phyloP scores from a whole-genome alignment of 1,140 invertebrate species.

The Pteromalus puparum region DNA sequence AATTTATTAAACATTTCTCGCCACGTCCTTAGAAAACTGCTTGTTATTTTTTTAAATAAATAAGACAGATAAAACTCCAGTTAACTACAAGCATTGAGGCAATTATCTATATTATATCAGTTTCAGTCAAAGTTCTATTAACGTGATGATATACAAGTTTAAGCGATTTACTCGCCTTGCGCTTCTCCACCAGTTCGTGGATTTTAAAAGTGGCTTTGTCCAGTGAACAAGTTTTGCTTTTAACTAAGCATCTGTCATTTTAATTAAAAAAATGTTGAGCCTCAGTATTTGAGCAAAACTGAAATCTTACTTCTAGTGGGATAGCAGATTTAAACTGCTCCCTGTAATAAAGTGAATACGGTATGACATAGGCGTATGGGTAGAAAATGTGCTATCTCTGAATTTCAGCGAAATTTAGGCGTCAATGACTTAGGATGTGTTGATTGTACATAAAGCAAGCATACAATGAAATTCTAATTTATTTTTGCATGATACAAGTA shows the following conservation, averaged over 20 bases:
- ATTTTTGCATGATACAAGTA: constrained; percentile 54
- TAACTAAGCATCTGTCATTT: constrained; percentile 30
- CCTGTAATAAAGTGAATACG: constrained; percentile 56
- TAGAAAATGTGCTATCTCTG: constrained; percentile 60
- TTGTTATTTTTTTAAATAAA: constrained; percentile 53
- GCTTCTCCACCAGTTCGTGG: constrained; percentile 30
- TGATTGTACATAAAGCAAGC: constrained; percentile 65
- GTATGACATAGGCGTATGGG: constrained; percentile 54
- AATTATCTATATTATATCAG: constrained; percentile 26
- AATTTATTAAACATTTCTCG: constrained; percentile 54
- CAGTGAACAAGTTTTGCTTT: constrained; percentile 24
- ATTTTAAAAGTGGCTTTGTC: constrained; percentile 38
- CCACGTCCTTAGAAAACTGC: constrained; percentile 44
- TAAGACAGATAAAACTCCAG: constrained; percentile 37
- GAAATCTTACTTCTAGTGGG: constrained; percentile 17
- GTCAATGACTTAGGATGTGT: constrained; percentile 57
- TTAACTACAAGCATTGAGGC: constrained; percentile 32
- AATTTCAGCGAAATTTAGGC: constrained; percentile 57
- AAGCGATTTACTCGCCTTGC: constrained; percentile 32
- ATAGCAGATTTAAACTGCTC: constrained; percentile 33
- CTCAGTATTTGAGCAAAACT: constrained; percentile 47
- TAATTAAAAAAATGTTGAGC: constrained; percentile 24
- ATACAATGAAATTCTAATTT: constrained; percentile 70
- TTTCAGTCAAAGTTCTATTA: constrained; percentile 15
- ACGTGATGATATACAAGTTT: constrained; percentile 3